Percentiles rank a stretch among this genome's conserved stretches.
Conservation (phyloP, 2,888 invertebrate genomes). For the Dicycla oo region DNA sequence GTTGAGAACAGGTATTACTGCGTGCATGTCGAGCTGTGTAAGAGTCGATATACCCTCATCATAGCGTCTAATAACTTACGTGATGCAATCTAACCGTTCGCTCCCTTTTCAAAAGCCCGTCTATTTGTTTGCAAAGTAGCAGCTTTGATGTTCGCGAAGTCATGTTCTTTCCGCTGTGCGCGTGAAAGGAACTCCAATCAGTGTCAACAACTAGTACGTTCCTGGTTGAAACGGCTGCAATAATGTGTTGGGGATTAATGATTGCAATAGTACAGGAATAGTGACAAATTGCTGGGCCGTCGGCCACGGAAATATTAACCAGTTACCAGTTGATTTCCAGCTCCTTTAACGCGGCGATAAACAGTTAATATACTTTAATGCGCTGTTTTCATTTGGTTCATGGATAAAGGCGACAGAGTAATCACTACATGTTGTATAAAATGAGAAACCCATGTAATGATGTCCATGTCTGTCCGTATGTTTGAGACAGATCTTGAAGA, state of each 20-base stretch:
- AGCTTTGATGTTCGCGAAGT: slow-evolving; percentile 48
- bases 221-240: slow-evolving; percentile 50
- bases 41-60: slow-evolving; percentile 62
- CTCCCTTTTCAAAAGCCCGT: slow-evolving; percentile 52
- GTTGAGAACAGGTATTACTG: slow-evolving; percentile 58
- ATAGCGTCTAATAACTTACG: slow-evolving; percentile 57
- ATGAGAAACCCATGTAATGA: slow-evolving; percentile 20
- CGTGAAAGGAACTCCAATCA: slow-evolving; percentile 63
- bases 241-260: slow-evolving; percentile 61
- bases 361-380: slow-evolving; percentile 56
- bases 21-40: slow-evolving; percentile 58
- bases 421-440: slow-evolving; percentile 52
- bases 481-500: slow-evolving; percentile 26
- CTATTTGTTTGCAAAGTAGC: slow-evolving; percentile 46
- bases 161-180: slow-evolving; percentile 55
- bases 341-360: slow-evolving; percentile 53
- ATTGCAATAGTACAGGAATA: slow-evolving; percentile 53
- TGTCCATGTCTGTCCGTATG: slow-evolving; percentile 1
- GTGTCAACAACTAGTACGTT: slow-evolving; percentile 56
- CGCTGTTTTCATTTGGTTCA: slow-evolving; percentile 49
- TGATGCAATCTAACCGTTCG: slow-evolving; percentile 53
- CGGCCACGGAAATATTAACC: slow-evolving; percentile 57
- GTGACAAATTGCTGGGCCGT: slow-evolving; percentile 58
- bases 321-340: slow-evolving; percentile 52
- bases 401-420: slow-evolving; percentile 40